These are phyloP conservation scores for Cepaea hortensis DNA, from an alignment of 2,888 invertebrate species.

Conservation along the genomic window DNA sequence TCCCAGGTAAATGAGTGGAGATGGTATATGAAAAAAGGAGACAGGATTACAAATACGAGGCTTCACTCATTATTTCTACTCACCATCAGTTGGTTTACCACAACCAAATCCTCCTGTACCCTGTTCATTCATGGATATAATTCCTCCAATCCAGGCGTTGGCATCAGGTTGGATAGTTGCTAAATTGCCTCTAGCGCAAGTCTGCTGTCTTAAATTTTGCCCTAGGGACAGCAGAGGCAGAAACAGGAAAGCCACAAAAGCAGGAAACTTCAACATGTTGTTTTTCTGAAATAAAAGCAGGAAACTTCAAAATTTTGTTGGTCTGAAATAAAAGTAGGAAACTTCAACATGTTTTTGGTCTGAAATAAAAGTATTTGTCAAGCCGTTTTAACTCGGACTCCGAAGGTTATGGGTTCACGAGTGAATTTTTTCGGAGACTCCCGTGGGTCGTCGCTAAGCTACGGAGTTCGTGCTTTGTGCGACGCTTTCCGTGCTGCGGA, in stretches of 20 bases:
- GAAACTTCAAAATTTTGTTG: constrained; percentile 20
- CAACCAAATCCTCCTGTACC: constrained; percentile 60
- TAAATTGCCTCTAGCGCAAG: constrained; percentile 54
- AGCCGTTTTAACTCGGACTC: too few species aligned
- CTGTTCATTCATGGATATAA: constrained; percentile 60
- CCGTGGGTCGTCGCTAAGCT: too few species aligned
- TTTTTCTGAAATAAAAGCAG: constrained; percentile 8
- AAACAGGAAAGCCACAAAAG: constrained; percentile 31
- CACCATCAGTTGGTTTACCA: constrained; percentile 55
- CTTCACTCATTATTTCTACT: constrained; percentile 8
- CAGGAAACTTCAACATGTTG: constrained; percentile 25
- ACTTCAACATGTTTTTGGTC: not conserved
- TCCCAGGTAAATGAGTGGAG: too few species aligned
- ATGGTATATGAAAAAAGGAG: too few species aligned
- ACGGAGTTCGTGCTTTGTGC: too few species aligned
- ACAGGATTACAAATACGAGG: too few species aligned
- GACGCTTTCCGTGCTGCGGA: too few species aligned
- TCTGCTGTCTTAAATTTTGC: constrained; percentile 53
- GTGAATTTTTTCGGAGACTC: too few species aligned
- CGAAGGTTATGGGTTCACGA: too few species aligned
- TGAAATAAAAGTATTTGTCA: too few species aligned
- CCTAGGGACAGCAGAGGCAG: constrained; percentile 11
- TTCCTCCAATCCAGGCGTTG: constrained; percentile 66
- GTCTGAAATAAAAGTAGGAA: constrained; percentile 9
- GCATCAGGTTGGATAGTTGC: constrained; percentile 63